Percentiles rank a stretch among this genome's conserved stretches.
Evolutionary conservation across 2,113 vertebrate species (phyloP).

Genomic region (Caracal caracal): DNA sequence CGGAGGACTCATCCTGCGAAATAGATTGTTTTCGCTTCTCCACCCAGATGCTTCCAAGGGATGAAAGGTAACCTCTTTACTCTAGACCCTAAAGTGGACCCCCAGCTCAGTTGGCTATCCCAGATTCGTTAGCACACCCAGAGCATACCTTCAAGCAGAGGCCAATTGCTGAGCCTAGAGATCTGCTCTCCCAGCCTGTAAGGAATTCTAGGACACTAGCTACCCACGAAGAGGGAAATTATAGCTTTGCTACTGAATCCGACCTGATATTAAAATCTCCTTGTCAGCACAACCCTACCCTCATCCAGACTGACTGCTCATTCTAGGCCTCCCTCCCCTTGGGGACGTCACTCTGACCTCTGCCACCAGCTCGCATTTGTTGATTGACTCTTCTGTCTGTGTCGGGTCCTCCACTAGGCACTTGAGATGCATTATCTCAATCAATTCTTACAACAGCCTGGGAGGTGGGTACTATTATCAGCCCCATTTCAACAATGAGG

Average conservation of each 20-base stretch:
- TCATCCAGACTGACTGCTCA: not conserved
- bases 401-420: not conserved
- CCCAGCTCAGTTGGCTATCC: not conserved
- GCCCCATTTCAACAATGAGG: not conserved
- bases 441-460: not conserved
- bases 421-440: not conserved
- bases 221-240: not conserved
- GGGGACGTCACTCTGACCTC: fast-evolving
- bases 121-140: not conserved
- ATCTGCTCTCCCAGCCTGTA: not conserved
- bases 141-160: too few species aligned
- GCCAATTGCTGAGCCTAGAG: not conserved
- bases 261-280: not conserved
- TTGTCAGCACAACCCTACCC: not conserved
- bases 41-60: not conserved
- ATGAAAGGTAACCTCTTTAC: not conserved
- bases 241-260: not conserved
- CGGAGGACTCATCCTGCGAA: not conserved
- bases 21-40: not conserved
- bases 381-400: not conserved
- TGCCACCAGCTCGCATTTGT: not conserved
- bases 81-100: not conserved
- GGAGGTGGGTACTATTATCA: not conserved
- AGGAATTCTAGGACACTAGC: not conserved
- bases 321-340: not conserved